Conservation (phyloP, 2,888 invertebrate species). For the Ferrisia virgata region DNA sequence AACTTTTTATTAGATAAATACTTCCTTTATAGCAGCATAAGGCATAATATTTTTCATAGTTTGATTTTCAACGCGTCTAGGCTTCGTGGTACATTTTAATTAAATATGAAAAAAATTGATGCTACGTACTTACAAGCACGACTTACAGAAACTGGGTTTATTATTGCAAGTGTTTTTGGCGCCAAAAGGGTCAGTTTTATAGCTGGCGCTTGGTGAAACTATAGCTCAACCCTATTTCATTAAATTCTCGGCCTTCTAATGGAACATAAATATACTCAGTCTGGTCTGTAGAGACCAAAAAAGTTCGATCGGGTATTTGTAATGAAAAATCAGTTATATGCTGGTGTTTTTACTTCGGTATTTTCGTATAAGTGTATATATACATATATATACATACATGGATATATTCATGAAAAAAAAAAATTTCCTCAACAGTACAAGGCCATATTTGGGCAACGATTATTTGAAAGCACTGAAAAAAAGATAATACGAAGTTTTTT, state of each 20-base stretch:
- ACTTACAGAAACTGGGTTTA: not conserved
- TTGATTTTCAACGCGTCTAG: not conserved
- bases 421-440: too few relatives aligned
- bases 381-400: too few relatives aligned
- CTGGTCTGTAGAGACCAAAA: not conserved
- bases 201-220: not conserved
- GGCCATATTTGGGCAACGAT: too few relatives aligned
- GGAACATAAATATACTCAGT: conserved; percentile 1
- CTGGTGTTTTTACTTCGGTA: not conserved
- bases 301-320: not conserved
- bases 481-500: too few relatives aligned
- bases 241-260: conserved; percentile 8
- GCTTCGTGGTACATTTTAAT: conserved; percentile 5
- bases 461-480: too few relatives aligned
- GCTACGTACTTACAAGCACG: not conserved
- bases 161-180: conserved; percentile 5
- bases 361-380: too few relatives aligned
- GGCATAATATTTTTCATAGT: not conserved
- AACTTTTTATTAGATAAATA: not conserved
- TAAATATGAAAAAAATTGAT: conserved; percentile 7
- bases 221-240: conserved; percentile 3
- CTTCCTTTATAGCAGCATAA: not conserved
- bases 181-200: conserved; percentile 25
- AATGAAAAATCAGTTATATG: not conserved
- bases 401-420: too few relatives aligned